Evolutionary conservation across 2,113 vertebrate genomes (phyloP).

Genomic region (Puntigrus tetrazona): DNA sequence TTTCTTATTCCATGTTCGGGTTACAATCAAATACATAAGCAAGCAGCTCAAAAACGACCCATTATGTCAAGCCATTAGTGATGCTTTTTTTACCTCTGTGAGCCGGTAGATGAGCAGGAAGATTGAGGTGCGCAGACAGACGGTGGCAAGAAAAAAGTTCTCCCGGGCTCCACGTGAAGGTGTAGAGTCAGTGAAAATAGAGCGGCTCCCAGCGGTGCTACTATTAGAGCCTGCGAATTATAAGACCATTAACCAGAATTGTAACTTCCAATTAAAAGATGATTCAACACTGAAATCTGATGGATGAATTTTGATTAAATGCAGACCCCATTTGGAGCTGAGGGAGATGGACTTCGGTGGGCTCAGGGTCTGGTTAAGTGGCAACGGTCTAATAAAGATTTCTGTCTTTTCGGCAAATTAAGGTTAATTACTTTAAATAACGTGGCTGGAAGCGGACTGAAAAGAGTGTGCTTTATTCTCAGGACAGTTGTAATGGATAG

Average conservation of each 20-base stretch:
- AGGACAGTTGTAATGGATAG: constrained; percentile 80
- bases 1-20: constrained; percentile 37
- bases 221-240: constrained; percentile 97
- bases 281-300: constrained; percentile 99
- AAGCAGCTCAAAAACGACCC: constrained; percentile 53
- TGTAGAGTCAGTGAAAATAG: constrained; percentile 88
- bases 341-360: constrained; percentile 88
- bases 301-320: constrained; percentile 99
- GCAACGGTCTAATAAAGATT: constrained; percentile 94
- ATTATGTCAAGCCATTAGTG: constrained; percentile 59
- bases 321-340: constrained; percentile 93
- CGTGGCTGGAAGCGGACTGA: constrained; percentile 87
- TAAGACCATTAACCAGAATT: constrained; percentile 99
- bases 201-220: constrained; percentile 96
- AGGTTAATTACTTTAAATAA: constrained; percentile 99
- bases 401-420: constrained; percentile 89
- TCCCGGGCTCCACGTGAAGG: constrained; percentile 75
- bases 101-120: constrained; percentile 42
- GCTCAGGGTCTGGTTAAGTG: constrained; percentile 90
- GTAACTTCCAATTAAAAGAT: constrained; percentile 99
- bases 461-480: constrained; percentile 86
- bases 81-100: constrained; percentile 47
- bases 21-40: not conserved
- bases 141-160: constrained; percentile 8
- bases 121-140: constrained; percentile 18